Conservation (phyloP, 2,113 vertebrate species). For the Phylloscopus whistleri region DNA sequence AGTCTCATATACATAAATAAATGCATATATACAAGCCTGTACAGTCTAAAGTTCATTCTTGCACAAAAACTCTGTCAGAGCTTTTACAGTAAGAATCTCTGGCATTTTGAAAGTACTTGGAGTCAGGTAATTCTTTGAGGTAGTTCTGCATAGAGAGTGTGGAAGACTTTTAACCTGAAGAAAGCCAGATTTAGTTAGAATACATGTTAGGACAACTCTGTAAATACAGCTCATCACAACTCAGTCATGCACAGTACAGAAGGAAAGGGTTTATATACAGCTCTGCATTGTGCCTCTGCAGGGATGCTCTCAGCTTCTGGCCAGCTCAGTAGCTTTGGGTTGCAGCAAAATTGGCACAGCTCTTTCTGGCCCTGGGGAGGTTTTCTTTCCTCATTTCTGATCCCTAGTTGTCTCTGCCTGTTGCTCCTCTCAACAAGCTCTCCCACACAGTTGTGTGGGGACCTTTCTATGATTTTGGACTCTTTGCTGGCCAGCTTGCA, state of each 20-base stretch:
- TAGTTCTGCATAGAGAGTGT: not conserved
- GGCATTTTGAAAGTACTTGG: not conserved
- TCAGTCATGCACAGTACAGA: not conserved
- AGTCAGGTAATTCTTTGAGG: not conserved
- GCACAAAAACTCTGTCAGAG: not conserved
- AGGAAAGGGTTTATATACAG: not conserved
- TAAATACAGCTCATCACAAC: not conserved
- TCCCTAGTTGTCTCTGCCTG: not conserved
- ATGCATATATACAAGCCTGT: not conserved
- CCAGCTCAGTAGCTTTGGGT: slow-evolving; percentile 23
- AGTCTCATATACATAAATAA: not conserved
- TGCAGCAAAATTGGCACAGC: slow-evolving; percentile 3
- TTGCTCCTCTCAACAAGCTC: not conserved
- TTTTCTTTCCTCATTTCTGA: not conserved
- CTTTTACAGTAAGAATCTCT: not conserved
- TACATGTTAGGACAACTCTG: not conserved
- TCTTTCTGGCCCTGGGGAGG: not conserved
- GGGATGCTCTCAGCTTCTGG: slow-evolving; percentile 14
- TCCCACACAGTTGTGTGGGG: not conserved
- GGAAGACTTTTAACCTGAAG: not conserved
- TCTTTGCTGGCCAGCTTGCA: not conserved
- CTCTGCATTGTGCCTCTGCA: not conserved
- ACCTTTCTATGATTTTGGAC: not conserved
- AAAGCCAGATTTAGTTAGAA: not conserved
- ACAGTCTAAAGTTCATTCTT: not conserved